Evolutionary conservation across 1,140 invertebrate genomes (phyloP), one percentile per base, ranked within the genome.

Genomic region (Drosophila lacertosa): DNA sequence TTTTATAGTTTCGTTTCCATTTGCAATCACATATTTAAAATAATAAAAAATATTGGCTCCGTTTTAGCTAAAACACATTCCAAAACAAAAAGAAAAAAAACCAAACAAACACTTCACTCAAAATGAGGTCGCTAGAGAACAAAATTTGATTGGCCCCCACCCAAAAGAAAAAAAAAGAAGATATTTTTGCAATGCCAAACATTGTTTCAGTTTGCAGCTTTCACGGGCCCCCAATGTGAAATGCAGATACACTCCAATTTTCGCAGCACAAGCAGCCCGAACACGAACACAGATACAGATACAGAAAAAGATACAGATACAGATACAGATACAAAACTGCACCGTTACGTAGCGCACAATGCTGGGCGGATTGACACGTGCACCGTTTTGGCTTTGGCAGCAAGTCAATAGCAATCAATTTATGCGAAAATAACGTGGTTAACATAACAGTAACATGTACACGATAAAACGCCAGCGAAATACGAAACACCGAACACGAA

Each of bases 321-420:
- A 26, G 40, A 57, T 33, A 65, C 40, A 55, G 20, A 62, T 9
- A 51, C 18, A 35, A 11, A 11, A 48, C 35, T 48, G 59, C 66
- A 69, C 59, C 59, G 10, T 68, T 45, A 44, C 50, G 45, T 51
- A 55, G 50, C 33, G 66, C 66, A 68, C 47, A 67, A 51, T 22
- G 65, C 65, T 50, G 48, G 32, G 40, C 59, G 48, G 15, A 72
- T 51, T 45, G 55, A 78, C 59, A 82, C 74, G 45, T 68, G 81
- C 80, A 84, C 76, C 53, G 68, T 81, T 81, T 80, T 73, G 77
- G 73, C 78, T 81, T 77, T 77, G 77, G 76, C 67, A 65, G 50
- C 51, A 42, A 70, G 67, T 70, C 67, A 70, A 65, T 53, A 57
- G 60, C 76, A 86, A 84, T 86, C 72, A 80, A 76, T 80, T 84